phyloP scores from a whole-genome alignment of 2,888 invertebrate genomes.

The Lycaena phlaeas region DNA sequence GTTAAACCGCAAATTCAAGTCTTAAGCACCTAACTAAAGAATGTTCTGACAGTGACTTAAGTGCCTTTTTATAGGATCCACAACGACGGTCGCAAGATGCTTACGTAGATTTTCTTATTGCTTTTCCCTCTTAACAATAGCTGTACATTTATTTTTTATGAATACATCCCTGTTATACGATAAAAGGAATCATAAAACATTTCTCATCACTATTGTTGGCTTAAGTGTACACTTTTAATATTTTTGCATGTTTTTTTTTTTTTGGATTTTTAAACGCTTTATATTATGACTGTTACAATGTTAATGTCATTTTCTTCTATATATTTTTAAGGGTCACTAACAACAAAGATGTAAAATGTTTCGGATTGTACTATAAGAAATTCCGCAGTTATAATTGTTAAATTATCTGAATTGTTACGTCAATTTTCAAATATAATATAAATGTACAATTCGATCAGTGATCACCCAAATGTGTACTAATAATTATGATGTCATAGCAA shows the following conservation, averaged over 20 bases:
- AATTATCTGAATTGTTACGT: no score
- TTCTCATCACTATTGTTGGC: constrained; percentile 2
- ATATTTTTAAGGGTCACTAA: no score
- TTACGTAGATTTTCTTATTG: constrained; percentile 3
- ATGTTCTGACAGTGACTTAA: constrained; percentile 5
- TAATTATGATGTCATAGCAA: no score
- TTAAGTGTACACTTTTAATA: not conserved
- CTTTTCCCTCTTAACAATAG: not conserved
- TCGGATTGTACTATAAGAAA: no score
- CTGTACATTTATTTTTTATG: constrained; percentile 1
- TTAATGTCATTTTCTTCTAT: not conserved
- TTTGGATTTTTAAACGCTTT: not conserved
- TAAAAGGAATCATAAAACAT: constrained; percentile 6
- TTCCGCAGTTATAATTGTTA: no score
- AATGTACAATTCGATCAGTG: no score
- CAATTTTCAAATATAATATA: no score
- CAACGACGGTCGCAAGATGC: constrained; percentile 2
- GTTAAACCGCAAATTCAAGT: constrained; percentile 25
- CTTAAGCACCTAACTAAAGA: constrained; percentile 24
- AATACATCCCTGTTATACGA: not conserved
- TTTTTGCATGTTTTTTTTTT: not conserved
- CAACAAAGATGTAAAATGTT: no score
- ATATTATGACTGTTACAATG: not conserved
- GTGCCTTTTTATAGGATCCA: constrained; percentile 15
- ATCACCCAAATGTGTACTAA: no score